phyloP scores from a whole-genome alignment of 2,113 vertebrate species.

The Equus przewalskii region DNA sequence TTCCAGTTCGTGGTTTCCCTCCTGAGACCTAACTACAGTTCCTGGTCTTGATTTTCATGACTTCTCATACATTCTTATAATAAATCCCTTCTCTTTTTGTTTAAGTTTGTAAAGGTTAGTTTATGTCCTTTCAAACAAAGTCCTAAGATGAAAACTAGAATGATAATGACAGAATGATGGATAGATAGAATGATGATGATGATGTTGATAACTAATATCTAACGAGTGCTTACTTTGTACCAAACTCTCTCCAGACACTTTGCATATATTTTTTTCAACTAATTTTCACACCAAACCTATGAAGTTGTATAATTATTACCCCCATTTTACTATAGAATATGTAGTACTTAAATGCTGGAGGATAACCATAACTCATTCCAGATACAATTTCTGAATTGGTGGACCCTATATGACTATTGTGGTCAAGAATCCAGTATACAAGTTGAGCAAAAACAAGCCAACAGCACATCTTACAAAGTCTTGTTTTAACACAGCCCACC shows the following conservation, averaged over 20 bases:
- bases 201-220: neutral
- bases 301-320: neutral
- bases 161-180: neutral
- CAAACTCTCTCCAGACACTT: neutral
- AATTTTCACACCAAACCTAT: neutral
- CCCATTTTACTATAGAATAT: neutral
- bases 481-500: neutral
- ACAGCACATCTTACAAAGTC: neutral
- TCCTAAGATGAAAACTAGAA: neutral
- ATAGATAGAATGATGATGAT: neutral
- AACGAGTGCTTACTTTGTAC: neutral
- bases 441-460: neutral
- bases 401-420: neutral
- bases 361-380: neutral
- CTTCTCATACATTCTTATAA: neutral
- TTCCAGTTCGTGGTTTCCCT: neutral
- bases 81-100: neutral
- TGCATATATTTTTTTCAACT: neutral
- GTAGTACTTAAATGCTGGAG: neutral
- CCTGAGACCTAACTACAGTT: neutral
- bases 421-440: neutral
- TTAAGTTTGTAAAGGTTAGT: neutral
- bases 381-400: neutral
- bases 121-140: constrained; percentile 20
- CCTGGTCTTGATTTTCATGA: neutral